Conservation (phyloP, 2,113 vertebrate species). For the Neofelis nebulosa region DNA sequence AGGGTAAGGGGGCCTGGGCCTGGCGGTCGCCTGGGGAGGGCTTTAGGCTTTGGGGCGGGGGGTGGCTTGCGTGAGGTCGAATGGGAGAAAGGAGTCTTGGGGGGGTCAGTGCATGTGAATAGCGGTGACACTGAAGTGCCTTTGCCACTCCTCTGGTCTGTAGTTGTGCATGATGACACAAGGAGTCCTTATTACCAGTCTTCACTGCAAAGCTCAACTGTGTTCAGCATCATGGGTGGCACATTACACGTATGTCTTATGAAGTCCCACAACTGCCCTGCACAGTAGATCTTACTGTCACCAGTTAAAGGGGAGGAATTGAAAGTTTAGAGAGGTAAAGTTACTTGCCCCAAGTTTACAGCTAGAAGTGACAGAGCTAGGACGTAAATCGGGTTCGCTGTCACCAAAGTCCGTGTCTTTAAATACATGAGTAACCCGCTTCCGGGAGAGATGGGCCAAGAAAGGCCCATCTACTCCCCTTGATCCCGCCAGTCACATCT, state of each 20-base stretch:
- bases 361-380: background rate
- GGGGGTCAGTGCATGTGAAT: fast-evolving
- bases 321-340: background rate
- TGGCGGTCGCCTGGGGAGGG: fast-evolving
- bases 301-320: background rate
- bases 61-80: background rate
- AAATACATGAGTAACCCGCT: background rate
- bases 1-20: slow-evolving; percentile 79
- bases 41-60: background rate
- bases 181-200: fast-evolving
- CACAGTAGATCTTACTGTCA: fast-evolving
- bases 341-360: background rate
- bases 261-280: fast-evolving
- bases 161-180: background rate
- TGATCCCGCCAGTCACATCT: background rate
- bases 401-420: background rate
- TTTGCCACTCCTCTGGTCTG: background rate
- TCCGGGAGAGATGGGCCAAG: background rate
- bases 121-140: background rate
- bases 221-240: fast-evolving
- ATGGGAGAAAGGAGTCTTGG: fast-evolving
- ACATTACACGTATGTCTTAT: fast-evolving
- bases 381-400: background rate
- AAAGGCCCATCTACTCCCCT: background rate
- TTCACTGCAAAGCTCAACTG: background rate